These are phyloP conservation scores for Julus scanicus DNA, from an alignment of 2,888 invertebrate species.

Conservation along the genomic window DNA sequence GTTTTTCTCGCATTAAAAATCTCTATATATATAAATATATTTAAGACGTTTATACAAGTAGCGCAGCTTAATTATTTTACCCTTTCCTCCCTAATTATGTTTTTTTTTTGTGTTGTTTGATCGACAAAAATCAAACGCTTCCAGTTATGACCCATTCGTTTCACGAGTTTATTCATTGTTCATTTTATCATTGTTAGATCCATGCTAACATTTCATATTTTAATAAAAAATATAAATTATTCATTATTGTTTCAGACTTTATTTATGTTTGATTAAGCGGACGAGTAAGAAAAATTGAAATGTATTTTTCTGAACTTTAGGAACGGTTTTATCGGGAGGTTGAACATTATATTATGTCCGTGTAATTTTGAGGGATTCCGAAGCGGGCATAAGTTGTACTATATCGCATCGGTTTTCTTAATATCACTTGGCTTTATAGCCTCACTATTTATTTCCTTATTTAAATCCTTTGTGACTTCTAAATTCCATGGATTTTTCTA, in stretches of 20 bases:
- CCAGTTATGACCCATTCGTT: neutral
- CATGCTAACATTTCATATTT: conserved; percentile 34
- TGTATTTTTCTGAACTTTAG: too few species aligned
- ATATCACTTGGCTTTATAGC: too few species aligned
- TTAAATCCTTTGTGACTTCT: too few species aligned
- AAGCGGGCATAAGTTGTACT: too few species aligned
- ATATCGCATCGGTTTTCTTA: too few species aligned
- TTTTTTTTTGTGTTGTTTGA: neutral
- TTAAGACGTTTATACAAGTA: conserved; percentile 38
- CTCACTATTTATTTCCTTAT: too few species aligned
- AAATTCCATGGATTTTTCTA: too few species aligned
- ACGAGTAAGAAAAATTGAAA: too few species aligned
- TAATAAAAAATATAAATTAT: conserved; percentile 47
- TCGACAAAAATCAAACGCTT: neutral
- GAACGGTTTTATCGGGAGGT: too few species aligned
- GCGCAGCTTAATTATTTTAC: conserved; percentile 1
- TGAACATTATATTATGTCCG: too few species aligned
- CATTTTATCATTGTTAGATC: conserved; percentile 17
- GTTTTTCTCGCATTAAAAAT: conserved; percentile 29
- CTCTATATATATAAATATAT: conserved; percentile 24
- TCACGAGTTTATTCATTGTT: conserved; percentile 33
- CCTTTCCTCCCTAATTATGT: neutral
- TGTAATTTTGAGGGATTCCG: too few species aligned
- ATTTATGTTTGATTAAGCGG: neutral
- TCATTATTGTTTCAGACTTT: neutral